Percentiles rank a stretch among this genome's conserved stretches.
These are phyloP conservation scores for Lophotriccus pileatus DNA, from an alignment of 2,797 vertebrate species.

Conservation along the genomic window DNA sequence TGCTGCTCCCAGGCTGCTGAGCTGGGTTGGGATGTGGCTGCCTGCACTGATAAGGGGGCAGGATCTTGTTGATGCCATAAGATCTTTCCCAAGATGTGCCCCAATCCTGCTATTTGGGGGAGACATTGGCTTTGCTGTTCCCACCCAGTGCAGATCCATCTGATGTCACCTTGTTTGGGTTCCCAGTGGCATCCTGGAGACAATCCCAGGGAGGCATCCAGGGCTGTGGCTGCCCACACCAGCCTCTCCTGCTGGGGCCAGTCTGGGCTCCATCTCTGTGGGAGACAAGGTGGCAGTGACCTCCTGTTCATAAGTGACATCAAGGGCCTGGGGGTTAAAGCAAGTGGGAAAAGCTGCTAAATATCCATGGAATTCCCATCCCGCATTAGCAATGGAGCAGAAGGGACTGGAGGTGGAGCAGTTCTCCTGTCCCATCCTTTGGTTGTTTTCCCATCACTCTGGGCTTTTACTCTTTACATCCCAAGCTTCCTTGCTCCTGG, in stretches of 20 bases:
- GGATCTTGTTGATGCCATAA: fast-evolving
- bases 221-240: not conserved
- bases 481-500: not conserved
- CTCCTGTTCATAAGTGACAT: not conserved
- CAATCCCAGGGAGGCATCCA: too few relatives aligned
- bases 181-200: not conserved
- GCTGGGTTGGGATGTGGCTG: not conserved
- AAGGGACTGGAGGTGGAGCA: not conserved
- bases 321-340: not conserved
- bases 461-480: not conserved
- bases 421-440: not conserved
- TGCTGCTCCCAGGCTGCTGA: not conserved
- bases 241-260: not conserved
- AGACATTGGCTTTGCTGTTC: not conserved
- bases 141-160: not conserved
- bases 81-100: not conserved
- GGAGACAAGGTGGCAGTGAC: not conserved
- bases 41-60: not conserved
- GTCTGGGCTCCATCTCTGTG: not conserved
- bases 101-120: not conserved
- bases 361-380: fast-evolving
- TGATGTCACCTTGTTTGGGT: not conserved
- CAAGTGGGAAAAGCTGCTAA: not conserved
- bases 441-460: not conserved
- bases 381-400: not conserved